phyloP scores from a whole-genome alignment of 2,888 invertebrate genomes.

The Meteorus colon region DNA sequence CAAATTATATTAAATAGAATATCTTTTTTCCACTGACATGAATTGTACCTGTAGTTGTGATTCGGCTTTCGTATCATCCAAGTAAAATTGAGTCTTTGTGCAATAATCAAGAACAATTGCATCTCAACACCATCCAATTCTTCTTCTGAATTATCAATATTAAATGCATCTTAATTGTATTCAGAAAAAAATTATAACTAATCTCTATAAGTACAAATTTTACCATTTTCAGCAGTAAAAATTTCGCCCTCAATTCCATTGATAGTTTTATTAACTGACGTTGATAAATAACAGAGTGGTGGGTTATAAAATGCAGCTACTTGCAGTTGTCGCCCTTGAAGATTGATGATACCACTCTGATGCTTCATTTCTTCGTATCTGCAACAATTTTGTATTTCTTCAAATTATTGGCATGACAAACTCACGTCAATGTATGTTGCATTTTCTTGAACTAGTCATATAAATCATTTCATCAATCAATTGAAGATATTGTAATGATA shows the following conservation, averaged over 20 bases:
- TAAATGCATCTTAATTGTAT: not conserved
- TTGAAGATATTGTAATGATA: too few species aligned
- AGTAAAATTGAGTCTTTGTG: slow-evolving; percentile 64
- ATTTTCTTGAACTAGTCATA: too few species aligned
- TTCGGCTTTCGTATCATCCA: slow-evolving; percentile 60
- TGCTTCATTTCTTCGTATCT: slow-evolving; percentile 55
- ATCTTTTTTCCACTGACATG: too few species aligned
- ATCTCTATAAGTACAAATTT: too few species aligned
- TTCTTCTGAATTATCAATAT: slow-evolving; percentile 17
- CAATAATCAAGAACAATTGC: slow-evolving; percentile 61
- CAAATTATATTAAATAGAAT: too few species aligned
- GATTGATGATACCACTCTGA: slow-evolving; percentile 52
- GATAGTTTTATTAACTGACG: slow-evolving; percentile 55
- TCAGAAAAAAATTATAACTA: too few species aligned
- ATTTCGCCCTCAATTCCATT: slow-evolving; percentile 56
- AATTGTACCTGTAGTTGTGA: slow-evolving; percentile 54
- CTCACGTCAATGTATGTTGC: too few species aligned
- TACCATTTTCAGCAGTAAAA: slow-evolving; percentile 57
- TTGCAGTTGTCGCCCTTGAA: slow-evolving; percentile 60
- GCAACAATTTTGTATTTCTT: not conserved
- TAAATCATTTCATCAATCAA: too few species aligned
- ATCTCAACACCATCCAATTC: slow-evolving; percentile 64
- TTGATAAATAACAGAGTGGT: slow-evolving; percentile 60
- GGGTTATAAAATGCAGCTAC: slow-evolving; percentile 60
- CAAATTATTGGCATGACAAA: not conserved